Percentiles rank a stretch among this genome's conserved stretches.
Conservation (phyloP, 2,113 vertebrate species). For the Megaceryle torquata region DNA sequence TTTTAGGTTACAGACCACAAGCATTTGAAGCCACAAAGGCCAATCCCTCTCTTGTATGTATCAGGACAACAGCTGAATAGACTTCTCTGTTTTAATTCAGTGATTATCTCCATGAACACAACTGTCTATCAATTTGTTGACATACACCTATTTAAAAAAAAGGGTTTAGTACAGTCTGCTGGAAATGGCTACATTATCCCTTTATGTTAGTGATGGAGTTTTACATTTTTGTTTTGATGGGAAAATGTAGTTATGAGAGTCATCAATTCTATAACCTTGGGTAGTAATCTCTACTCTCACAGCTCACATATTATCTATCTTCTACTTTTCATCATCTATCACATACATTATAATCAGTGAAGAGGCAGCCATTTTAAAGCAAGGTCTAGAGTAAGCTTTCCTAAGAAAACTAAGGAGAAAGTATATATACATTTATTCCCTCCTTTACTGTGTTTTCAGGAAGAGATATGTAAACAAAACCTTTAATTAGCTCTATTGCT, state of each 20-base stretch:
- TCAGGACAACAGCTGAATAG: background rate
- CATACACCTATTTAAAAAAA: background rate
- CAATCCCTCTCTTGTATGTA: background rate
- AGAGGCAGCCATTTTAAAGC: background rate
- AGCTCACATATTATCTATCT: background rate
- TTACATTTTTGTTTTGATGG: background rate
- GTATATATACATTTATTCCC: background rate
- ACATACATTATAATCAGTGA: background rate
- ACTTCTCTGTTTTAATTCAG: background rate
- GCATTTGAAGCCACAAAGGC: background rate
- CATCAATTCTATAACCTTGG: background rate
- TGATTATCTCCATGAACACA: background rate
- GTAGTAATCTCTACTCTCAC: background rate
- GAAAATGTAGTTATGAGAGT: background rate
- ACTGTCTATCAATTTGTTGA: background rate
- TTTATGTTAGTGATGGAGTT: background rate
- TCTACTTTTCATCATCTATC: background rate
- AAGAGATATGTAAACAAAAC: background rate
- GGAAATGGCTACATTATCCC: background rate
- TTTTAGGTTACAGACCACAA: background rate
- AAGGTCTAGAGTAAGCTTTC: background rate
- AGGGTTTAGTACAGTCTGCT: background rate
- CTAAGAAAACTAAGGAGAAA: background rate
- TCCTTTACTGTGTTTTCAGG: background rate
- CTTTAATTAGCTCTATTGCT: constrained; percentile 3